Conservation (phyloP, 2,113 vertebrate species). For the Aviceda subcristata region DNA sequence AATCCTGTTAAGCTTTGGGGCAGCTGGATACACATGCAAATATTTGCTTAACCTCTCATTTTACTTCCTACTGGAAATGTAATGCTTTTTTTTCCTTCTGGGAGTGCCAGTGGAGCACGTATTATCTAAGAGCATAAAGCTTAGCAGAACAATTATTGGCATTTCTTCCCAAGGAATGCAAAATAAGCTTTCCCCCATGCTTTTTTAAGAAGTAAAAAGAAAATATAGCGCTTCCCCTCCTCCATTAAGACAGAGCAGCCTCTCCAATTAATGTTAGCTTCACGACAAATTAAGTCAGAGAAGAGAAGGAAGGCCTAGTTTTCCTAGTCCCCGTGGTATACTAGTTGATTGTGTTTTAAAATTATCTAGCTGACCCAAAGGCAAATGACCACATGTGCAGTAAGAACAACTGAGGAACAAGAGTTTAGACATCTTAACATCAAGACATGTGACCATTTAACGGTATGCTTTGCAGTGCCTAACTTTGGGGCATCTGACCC, state of each 20-base stretch:
- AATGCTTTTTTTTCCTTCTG: not conserved
- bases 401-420: not conserved
- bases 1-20: constrained; percentile 6
- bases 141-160: not conserved
- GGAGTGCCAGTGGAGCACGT: not conserved
- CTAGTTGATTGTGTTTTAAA: not conserved
- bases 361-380: not conserved
- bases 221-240: not conserved
- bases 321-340: not conserved
- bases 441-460: not conserved
- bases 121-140: not conserved
- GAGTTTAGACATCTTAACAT: not conserved
- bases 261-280: not conserved
- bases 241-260: not conserved
- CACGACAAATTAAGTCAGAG: not conserved
- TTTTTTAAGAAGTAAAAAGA: not conserved
- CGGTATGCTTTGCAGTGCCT: not conserved
- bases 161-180: not conserved
- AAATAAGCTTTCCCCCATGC: not conserved
- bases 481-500: not conserved
- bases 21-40: not conserved
- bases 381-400: not conserved
- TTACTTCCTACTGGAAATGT: not conserved
- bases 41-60: constrained; percentile 25
- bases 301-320: not conserved